Evolutionary conservation across 2,797 vertebrate genomes (phyloP).

Genomic region (Trachops cirrhosus): DNA sequence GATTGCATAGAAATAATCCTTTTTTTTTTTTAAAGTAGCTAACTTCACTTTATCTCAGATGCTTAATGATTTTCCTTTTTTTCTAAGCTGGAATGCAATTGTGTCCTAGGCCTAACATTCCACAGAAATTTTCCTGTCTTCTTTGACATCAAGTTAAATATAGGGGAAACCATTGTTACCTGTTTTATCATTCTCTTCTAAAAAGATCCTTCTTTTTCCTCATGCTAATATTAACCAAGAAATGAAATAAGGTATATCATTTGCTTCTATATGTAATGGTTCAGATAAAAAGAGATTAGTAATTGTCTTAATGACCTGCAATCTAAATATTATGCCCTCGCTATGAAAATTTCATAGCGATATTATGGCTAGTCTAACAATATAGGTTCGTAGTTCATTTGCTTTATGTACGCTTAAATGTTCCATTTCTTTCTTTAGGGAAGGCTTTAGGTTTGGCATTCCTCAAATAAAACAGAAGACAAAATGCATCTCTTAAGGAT

Average conservation of each 20-base stretch:
- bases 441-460: background rate
- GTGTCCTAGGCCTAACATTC: background rate
- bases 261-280: slow-evolving; percentile 28
- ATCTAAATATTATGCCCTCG: slow-evolving; percentile 48
- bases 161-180: background rate
- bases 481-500: background rate
- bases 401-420: slow-evolving; percentile 27
- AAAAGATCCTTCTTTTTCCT: slow-evolving; percentile 32
- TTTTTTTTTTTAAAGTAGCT: background rate
- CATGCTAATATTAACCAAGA: slow-evolving; percentile 43
- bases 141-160: slow-evolving; percentile 34
- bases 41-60: background rate
- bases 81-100: background rate
- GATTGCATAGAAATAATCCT: background rate
- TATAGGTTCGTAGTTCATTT: slow-evolving; percentile 38
- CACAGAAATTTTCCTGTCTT: background rate
- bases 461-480: background rate
- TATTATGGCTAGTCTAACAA: slow-evolving; percentile 29
- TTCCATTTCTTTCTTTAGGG: background rate
- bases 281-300: slow-evolving; percentile 62
- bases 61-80: background rate
- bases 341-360: slow-evolving; percentile 51
- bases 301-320: slow-evolving; percentile 56
- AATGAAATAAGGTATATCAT: slow-evolving; percentile 57
- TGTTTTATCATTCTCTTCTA: slow-evolving; percentile 34